These are phyloP conservation scores for Rhysida immarginata DNA, from an alignment of 1,140 invertebrate species.

Conservation along the genomic window DNA sequence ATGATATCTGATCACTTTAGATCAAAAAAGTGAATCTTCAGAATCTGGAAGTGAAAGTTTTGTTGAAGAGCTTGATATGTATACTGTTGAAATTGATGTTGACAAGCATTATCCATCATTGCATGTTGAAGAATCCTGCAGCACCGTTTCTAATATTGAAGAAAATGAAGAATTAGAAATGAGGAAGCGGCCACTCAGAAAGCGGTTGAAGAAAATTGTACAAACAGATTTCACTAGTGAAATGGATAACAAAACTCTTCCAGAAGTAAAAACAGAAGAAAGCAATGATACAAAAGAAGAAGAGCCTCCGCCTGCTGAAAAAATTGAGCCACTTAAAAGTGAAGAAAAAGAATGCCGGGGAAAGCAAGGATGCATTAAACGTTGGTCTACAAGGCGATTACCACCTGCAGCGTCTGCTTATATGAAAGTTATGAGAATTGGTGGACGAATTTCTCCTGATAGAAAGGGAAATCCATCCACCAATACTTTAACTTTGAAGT, in stretches of 20 bases:
- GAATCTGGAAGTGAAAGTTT: not conserved
- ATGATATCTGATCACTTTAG: no score
- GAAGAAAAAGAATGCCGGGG: not conserved
- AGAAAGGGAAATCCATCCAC: not conserved
- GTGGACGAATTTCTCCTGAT: constrained; percentile 1
- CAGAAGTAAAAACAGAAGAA: not conserved
- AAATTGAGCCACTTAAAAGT: not conserved
- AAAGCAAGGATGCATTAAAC: not conserved
- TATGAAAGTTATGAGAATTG: constrained; percentile 4
- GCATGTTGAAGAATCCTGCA: not conserved
- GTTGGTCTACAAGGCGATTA: not conserved
- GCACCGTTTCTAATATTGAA: not conserved
- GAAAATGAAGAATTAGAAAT: not conserved
- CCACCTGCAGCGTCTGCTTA: not conserved
- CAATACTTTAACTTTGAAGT: not conserved
- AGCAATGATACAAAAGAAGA: not conserved
- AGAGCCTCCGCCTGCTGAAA: not conserved
- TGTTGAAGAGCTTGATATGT: not conserved
- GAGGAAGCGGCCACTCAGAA: not conserved
- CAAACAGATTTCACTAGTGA: not conserved
- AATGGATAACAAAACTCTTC: not conserved
- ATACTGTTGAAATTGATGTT: not conserved
- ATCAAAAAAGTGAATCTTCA: not conserved
- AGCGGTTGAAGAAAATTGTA: constrained; percentile 1
- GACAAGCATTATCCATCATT: not conserved